Conservation (phyloP, 1,140 invertebrate genomes). For the Drosophila santomea region DNA sequence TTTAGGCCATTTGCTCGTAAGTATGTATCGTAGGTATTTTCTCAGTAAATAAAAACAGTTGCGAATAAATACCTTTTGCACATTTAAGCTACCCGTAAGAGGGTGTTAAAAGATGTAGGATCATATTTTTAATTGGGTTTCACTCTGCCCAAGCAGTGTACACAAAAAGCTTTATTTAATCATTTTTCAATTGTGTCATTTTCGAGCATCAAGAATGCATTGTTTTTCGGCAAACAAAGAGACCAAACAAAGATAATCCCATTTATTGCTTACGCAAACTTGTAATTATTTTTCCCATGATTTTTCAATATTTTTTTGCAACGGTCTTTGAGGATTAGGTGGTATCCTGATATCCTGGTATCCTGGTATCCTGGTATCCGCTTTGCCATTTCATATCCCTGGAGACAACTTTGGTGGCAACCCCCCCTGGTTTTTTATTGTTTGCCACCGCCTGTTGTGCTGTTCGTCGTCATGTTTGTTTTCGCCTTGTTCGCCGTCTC, state of each 20-base stretch:
- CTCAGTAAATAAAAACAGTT: background rate
- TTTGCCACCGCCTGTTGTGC: slow-evolving; percentile 29
- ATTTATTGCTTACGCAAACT: no score
- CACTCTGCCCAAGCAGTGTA: no score
- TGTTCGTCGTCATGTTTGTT: slow-evolving; percentile 34
- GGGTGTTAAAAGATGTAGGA: no score
- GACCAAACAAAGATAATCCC: no score
- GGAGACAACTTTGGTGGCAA: slow-evolving; percentile 16
- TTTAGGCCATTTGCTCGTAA: background rate
- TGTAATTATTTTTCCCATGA: background rate
- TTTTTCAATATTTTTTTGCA: background rate
- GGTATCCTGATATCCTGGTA: no score
- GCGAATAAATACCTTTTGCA: background rate
- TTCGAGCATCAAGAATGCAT: no score
- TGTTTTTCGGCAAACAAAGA: no score
- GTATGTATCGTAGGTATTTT: background rate
- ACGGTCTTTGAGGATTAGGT: background rate
- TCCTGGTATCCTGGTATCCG: no score
- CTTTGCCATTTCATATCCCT: background rate
- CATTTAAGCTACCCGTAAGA: no score
- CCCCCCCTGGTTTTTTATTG: slow-evolving; percentile 6
- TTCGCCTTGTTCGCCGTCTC: slow-evolving; percentile 5
- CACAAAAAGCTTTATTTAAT: no score
- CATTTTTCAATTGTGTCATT: no score
- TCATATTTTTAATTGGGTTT: no score